phyloP scores from a whole-genome alignment of 1,140 invertebrate species.

The Hydropsyche tenuis region DNA sequence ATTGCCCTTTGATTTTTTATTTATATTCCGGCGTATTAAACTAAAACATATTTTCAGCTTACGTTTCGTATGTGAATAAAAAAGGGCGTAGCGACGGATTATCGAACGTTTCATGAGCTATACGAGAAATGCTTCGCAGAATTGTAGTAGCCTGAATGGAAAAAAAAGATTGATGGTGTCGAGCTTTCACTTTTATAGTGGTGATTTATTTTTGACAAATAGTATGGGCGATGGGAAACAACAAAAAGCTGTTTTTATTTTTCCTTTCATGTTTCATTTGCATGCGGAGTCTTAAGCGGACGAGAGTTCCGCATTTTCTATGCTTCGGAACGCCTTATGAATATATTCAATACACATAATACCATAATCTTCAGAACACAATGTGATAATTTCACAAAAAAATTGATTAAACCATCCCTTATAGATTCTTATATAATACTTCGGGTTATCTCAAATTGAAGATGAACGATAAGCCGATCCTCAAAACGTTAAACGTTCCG shows the following conservation, averaged over 20 bases:
- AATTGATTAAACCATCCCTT: not conserved
- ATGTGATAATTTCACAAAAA: not conserved
- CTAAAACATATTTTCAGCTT: too few relatives aligned
- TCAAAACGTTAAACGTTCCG: slow-evolving; percentile 4
- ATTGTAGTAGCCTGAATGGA: not conserved
- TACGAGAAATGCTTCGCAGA: not conserved
- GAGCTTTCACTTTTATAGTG: slow-evolving; percentile 18
- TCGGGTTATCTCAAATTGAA: not conserved
- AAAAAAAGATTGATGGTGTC: slow-evolving; percentile 29
- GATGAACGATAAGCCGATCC: not conserved
- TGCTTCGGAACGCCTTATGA: not conserved
- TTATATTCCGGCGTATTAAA: too few relatives aligned
- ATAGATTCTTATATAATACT: not conserved
- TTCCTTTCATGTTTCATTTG: slow-evolving; percentile 6
- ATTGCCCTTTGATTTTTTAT: too few relatives aligned
- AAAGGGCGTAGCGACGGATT: not conserved
- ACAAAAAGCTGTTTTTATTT: slow-evolving; percentile 27
- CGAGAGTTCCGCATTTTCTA: not conserved
- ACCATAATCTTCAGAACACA: too few relatives aligned
- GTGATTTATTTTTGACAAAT: slow-evolving; percentile 35
- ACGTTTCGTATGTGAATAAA: too few relatives aligned
- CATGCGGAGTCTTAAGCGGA: slow-evolving; percentile 4
- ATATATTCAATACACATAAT: not conserved
- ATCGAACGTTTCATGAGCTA: not conserved
- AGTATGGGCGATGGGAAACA: slow-evolving; percentile 21